These are phyloP conservation scores for Caenorhabditis becei DNA, from an alignment of 2,888 invertebrate species.

Conservation along the genomic window DNA sequence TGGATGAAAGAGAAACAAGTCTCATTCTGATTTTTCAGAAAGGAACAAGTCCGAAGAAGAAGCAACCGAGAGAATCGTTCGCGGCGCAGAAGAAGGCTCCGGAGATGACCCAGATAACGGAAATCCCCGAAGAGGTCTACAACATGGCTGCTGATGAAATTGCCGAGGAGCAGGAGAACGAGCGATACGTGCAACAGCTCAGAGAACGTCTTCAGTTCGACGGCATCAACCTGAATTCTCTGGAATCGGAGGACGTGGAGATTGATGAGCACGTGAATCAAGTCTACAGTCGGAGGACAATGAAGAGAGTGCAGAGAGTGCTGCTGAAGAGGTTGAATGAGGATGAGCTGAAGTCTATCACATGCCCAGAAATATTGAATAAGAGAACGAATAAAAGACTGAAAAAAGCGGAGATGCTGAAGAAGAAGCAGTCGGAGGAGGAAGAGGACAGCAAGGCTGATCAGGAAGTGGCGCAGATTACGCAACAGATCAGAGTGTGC, in stretches of 20 bases:
- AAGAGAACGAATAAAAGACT: neutral
- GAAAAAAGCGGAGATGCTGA: constrained; percentile 1
- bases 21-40: constrained; percentile 5
- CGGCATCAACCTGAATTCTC: constrained; percentile 12
- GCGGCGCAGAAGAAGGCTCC: neutral
- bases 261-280: constrained; percentile 44
- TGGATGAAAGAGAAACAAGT: neutral
- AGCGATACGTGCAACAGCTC: neutral
- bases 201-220: constrained; percentile 25
- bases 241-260: constrained; percentile 37
- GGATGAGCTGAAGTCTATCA: neutral
- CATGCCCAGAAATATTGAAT: neutral
- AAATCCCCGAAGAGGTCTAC: constrained; percentile 24
- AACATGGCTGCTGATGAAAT: constrained; percentile 6
- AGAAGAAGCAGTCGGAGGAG: neutral
- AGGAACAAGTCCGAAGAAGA: constrained; percentile 3
- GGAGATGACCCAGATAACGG: constrained; percentile 3
- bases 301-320: constrained; percentile 17
- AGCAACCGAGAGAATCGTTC: neutral
- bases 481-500: constrained; percentile 8
- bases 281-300: constrained; percentile 27
- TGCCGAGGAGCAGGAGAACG: constrained; percentile 19
- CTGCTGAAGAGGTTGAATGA: neutral
- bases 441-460: constrained; percentile 1
- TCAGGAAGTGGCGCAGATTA: constrained; percentile 7